Base-by-base conservation (phyloP, 2,888 invertebrate species). In the Dicyrtomina minuta region DNA sequence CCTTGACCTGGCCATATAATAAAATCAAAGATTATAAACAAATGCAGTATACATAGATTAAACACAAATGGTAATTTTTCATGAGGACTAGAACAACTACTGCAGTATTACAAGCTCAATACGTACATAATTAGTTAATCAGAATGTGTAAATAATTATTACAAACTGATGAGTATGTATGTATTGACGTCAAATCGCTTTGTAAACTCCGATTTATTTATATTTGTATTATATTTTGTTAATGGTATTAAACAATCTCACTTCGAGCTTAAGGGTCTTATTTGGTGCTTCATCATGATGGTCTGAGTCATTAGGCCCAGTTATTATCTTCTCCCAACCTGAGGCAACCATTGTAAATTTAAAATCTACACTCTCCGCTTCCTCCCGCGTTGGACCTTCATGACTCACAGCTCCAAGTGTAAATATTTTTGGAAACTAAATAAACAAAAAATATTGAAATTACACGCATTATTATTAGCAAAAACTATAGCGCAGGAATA, bases 271-370 rank as follows among this genome's bases (percentile, higher is more conserved):
- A 17, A 15, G n/a, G 58, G 41, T 85, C 80, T 88, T 89, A 66
- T 87, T 86, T 0, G 90, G 89, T n/a, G 85, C 83, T 0, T 84
- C 84, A 2, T 82, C 79, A 77, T 87, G 86, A 65, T 85, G 80
- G 69, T 86, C 87, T 24, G 85, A 84, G 33, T n/a, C n/a, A n/a
- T n/a, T n/a, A 33, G 85, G 82, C 71, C 87, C 86, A 0, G 83
- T 79, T 55, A 87, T 81, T 64, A 85, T 86, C 41, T 88, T 85
- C 1, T 84, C 83, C 92, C 95, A 96, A 0, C 96, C 96, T 80
- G 79, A 10, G 82, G 72, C 85, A 62, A 83, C 78, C 3, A 81
- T 71, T 24, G 75, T 78, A 22, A 80, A 67, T 2, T 82, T 81
- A 79, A 93, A 93, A 20, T 82, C 82, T 0, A 86, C 82, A 15